phyloP scores from a whole-genome alignment of 2,888 invertebrate genomes.

The Dusona sp. region DNA sequence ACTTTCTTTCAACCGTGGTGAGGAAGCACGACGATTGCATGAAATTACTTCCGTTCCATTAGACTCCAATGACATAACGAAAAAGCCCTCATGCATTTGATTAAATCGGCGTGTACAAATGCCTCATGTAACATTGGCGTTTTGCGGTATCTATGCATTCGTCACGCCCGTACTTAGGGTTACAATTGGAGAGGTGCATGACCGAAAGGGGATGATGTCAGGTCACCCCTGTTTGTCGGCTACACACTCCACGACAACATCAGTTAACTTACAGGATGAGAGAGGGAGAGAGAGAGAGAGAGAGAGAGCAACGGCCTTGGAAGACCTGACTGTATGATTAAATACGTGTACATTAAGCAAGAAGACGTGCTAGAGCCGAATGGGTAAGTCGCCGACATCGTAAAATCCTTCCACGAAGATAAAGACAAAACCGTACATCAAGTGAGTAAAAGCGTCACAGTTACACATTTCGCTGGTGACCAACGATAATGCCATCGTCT shows the following conservation, averaged over 20 bases:
- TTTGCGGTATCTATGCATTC: slow-evolving; percentile 56
- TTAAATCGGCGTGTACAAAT: slow-evolving; percentile 15
- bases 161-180: slow-evolving; percentile 55
- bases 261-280: slow-evolving; percentile 38
- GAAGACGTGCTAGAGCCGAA: neutral
- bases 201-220: slow-evolving; percentile 33
- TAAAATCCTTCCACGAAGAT: slow-evolving; percentile 22
- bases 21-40: slow-evolving; percentile 68
- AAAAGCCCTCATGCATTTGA: slow-evolving; percentile 16
- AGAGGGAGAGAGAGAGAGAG: neutral
- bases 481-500: slow-evolving; percentile 70
- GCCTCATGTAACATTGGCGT: slow-evolving; percentile 17
- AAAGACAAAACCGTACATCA: slow-evolving; percentile 12
- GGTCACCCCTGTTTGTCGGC: slow-evolving; percentile 50
- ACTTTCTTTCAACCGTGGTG: slow-evolving; percentile 25
- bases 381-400: neutral
- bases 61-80: slow-evolving; percentile 61
- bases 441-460: slow-evolving; percentile 22
- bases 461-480: slow-evolving; percentile 44
- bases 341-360: slow-evolving; percentile 51
- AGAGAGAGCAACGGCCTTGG: neutral
- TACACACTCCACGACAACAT: slow-evolving; percentile 41
- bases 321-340: slow-evolving; percentile 24
- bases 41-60: slow-evolving; percentile 78
- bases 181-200: slow-evolving; percentile 4